Base-by-base conservation (phyloP, 2,797 vertebrate genomes). In the Paratrypauchen microcephalus region DNA sequence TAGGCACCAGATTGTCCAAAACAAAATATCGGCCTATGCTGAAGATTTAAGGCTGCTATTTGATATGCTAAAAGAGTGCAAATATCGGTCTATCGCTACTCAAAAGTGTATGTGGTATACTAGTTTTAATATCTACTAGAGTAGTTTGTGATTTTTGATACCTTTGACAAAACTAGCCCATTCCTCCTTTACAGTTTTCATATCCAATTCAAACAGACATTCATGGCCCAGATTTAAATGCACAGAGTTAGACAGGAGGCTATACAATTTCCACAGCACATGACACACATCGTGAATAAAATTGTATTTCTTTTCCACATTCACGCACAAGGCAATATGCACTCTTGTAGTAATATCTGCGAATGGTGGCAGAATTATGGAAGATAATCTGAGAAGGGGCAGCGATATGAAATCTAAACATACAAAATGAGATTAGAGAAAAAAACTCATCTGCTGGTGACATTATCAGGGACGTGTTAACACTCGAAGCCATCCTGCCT, bases 371-470 rank as follows among this genome's bases (percentile, higher is more conserved):
- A 57, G 69, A 79, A 78, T 81, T 75, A 83, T 72, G 66, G 59
- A 2, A 56, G 74, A 81, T 87, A 81, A 86, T 86, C 85, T 73
- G 67, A 78, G 69, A 66, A 26, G 60, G 64, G 74, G 77, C 69
- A 70, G 58, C 21, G 60, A 71, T 66, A 66, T 60, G 45, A 85
- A 85, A 84, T 77, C 66, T 67, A 74, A 89, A 88, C 86, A 88
- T 84, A 84, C 70, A 72, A 77, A 73, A 73, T 60, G 71, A 82
- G 82, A 88, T 85, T 85, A 73, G 54, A 73, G 66, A 79, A 79
- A 83, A 83, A 75, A 73, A 48, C 68, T 83, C 67, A 82, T 87
- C 68, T 71, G 72, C 45, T 18, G 69, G 41, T 75, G 73, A 74
- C 63, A 75, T 81, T 75, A 77, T 73, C 60, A 28, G 19, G 61